Percentiles rank a stretch among this genome's conserved stretches.
Conservation (phyloP, 2,797 vertebrate genomes). For the Phalanger gymnotis region DNA sequence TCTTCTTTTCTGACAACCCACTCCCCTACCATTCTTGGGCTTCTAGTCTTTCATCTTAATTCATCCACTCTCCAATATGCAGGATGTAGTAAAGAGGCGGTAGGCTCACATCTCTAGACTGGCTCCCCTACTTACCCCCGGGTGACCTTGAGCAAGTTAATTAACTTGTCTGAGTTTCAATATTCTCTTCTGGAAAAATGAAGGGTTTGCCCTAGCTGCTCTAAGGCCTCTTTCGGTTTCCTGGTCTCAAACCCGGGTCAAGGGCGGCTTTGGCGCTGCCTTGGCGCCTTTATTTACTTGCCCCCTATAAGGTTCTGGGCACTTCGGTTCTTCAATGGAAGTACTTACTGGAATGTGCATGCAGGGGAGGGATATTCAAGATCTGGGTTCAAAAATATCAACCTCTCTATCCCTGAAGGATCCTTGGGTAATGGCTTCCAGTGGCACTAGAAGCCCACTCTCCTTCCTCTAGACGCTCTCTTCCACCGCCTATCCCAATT, state of each 20-base stretch:
- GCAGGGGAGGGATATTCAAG: not conserved
- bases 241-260: not conserved
- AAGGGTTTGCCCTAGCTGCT: not conserved
- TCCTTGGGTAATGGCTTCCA: not conserved
- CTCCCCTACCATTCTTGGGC: not conserved
- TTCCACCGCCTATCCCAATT: not conserved
- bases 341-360: not conserved
- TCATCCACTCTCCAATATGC: not conserved
- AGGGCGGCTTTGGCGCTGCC: not conserved
- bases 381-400: not conserved
- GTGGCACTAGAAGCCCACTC: not conserved
- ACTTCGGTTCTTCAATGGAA: not conserved
- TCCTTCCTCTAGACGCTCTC: not conserved
- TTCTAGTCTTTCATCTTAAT: not conserved
- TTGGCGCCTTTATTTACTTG: not conserved
- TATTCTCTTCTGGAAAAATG: not conserved
- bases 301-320: not conserved
- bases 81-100: not conserved
- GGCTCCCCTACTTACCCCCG: not conserved
- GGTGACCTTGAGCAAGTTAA: not conserved
- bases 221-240: not conserved
- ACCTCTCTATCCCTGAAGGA: not conserved
- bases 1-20: not conserved
- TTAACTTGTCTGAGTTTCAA: not conserved
- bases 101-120: no score